Evolutionary conservation across 2,888 invertebrate species (phyloP), one percentile per base, ranked within the genome.

Genomic region (Drosophila paramelanica): DNA sequence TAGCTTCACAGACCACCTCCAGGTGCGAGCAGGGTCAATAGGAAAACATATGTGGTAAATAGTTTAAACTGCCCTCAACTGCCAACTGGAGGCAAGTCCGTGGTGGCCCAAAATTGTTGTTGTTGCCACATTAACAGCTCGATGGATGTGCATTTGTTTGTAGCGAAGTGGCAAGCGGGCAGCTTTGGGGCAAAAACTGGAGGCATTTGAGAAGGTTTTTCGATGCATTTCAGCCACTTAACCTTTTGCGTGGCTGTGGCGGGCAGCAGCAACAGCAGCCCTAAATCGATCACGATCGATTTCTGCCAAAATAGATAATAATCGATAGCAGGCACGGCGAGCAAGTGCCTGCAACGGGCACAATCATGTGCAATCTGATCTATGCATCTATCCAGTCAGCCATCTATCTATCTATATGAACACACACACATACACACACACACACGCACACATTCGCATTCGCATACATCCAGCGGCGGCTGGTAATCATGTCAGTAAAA

Each of bases 231-330:
- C 27, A 33, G 65, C 50, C 67, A 81, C 67, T 84, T 84, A 69
- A 78, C 78, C 78, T 80, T 58, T 27, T 64, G 67, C 62, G 62
- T 59, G 57, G 49, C 57, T 38, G 39, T 64, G 31, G 47, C 55
- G 51, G 39, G 14, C 45, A n/a, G 14, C 45, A n/a, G 39, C 62
- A 57, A 39, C 73, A 60, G 43, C 66, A 43, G 66, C 73, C 62
- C 66, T 77, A 81, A 85, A 90, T 89, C 89, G 90, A 82, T 89
- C 89, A 90, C 89, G 90, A 89, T 81, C 79, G 75, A 77, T 81
- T 87, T 79, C 79, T 75, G 82, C 72, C 68, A 81, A 85, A 82
- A 84, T 68, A 75, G 78, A 84, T 84, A 77, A 85, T 89, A 81
- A 88, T 77, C 77, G 74, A 75, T 78, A 75, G 61, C 73, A 20